Evolutionary conservation across 2,113 vertebrate species (phyloP).

Genomic region (Serilophus lunatus): DNA sequence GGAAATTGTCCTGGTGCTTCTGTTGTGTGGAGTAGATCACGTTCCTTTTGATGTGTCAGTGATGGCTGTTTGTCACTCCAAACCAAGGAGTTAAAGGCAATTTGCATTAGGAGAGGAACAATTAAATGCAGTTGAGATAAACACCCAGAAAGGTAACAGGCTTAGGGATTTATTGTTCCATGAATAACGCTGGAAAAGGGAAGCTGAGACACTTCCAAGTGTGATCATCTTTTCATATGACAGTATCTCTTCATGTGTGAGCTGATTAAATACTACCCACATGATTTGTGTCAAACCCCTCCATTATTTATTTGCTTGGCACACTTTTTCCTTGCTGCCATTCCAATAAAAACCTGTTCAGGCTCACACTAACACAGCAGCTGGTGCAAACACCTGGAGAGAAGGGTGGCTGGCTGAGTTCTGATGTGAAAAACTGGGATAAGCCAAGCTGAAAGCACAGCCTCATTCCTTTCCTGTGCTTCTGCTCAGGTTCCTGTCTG

Average conservation of each 20-base stretch:
- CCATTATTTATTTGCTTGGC: neutral
- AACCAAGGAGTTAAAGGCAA: neutral
- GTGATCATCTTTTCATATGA: neutral
- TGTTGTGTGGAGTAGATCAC: neutral
- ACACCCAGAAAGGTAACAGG: neutral
- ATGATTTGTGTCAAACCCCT: neutral
- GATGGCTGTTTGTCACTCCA: neutral
- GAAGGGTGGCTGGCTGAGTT: neutral
- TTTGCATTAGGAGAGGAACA: neutral
- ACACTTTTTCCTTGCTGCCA: neutral
- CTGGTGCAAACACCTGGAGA: neutral
- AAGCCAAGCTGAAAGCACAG: no score
- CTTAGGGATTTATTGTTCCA: neutral
- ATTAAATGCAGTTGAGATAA: neutral
- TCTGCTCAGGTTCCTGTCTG: conserved; percentile 72
- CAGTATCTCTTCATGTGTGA: neutral
- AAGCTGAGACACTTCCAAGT: neutral
- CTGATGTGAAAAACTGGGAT: neutral
- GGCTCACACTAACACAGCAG: neutral
- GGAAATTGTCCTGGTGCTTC: neutral
- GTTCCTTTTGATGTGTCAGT: neutral
- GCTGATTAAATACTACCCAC: neutral
- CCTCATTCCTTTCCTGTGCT: neutral
- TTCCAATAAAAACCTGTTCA: neutral
- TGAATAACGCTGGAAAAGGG: neutral